phyloP scores from a whole-genome alignment of 2,888 invertebrate species.

The Drosophila dives region DNA sequence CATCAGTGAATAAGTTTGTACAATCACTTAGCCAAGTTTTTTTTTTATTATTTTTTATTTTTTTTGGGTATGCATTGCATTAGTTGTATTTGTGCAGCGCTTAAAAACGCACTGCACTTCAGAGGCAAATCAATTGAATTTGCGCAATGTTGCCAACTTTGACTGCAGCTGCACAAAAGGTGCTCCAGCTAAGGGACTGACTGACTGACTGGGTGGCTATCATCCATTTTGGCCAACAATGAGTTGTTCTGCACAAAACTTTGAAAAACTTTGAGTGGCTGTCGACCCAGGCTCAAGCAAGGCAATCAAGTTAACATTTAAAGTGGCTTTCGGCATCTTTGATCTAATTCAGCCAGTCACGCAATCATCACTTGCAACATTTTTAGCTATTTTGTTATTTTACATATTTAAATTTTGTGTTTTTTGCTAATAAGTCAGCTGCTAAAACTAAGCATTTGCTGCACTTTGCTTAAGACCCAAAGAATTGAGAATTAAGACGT shows the following conservation, averaged over 20 bases:
- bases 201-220: not conserved
- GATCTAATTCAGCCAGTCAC: slow-evolving; percentile 47
- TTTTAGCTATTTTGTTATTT: slow-evolving; percentile 30
- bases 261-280: slow-evolving; percentile 52
- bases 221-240: slow-evolving; percentile 43
- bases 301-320: slow-evolving; percentile 53
- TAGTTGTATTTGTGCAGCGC: slow-evolving; percentile 69
- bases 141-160: slow-evolving; percentile 60
- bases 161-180: slow-evolving; percentile 39
- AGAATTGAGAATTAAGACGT: not conserved
- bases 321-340: slow-evolving; percentile 67
- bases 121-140: slow-evolving; percentile 71
- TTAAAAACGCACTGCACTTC: slow-evolving; percentile 62
- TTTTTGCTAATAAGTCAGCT: slow-evolving; percentile 13
- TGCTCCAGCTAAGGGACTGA: slow-evolving; percentile 30
- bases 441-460: not conserved
- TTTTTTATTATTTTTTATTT: slow-evolving; percentile 8
- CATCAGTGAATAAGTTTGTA: slow-evolving; percentile 43
- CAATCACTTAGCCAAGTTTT: slow-evolving; percentile 62
- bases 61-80: slow-evolving; percentile 55
- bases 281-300: slow-evolving; percentile 13
- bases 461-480: not conserved
- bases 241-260: slow-evolving; percentile 63
- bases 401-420: slow-evolving; percentile 30
- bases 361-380: slow-evolving; percentile 1